A percentile compares a stretch with the other conserved stretches of the same genome.
These are phyloP conservation scores for Orthosia gracilis DNA, from an alignment of 2,888 invertebrate species.

Conservation along the genomic window DNA sequence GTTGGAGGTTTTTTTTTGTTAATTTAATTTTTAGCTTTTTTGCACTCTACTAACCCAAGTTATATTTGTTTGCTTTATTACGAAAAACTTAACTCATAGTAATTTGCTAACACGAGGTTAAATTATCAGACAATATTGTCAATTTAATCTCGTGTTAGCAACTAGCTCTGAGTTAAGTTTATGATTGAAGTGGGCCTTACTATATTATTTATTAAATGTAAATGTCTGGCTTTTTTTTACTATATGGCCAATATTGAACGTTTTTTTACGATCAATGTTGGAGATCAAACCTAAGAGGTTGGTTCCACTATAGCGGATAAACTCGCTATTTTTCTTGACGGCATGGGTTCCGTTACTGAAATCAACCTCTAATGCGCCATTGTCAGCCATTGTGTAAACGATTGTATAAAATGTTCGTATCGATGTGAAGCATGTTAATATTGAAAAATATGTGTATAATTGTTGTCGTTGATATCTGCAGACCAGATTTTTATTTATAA, in stretches of 20 bases:
- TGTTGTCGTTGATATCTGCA: slow-evolving; percentile 50
- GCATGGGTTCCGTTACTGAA: not conserved
- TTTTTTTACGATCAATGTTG: slow-evolving; percentile 27
- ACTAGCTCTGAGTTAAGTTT: too few relatives aligned
- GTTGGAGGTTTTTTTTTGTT: slow-evolving; percentile 54
- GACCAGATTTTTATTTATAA: slow-evolving; percentile 49
- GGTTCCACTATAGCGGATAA: not conserved
- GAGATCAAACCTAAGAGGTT: slow-evolving; percentile 4
- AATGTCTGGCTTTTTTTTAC: slow-evolving; percentile 43
- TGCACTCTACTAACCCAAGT: slow-evolving; percentile 85
- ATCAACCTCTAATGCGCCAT: slow-evolving; percentile 18
- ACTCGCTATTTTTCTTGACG: not conserved
- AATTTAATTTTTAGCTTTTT: slow-evolving; percentile 73
- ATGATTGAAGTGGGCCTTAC: not conserved
- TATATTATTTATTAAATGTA: slow-evolving; percentile 13
- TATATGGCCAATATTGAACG: slow-evolving; percentile 2
- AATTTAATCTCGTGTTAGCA: too few relatives aligned
- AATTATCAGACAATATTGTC: too few relatives aligned
- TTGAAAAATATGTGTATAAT: slow-evolving; percentile 32
- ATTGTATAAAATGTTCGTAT: slow-evolving; percentile 25
- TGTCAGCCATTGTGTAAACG: slow-evolving; percentile 16
- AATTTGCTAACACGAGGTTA: too few relatives aligned
- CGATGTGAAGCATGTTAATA: slow-evolving; percentile 51
- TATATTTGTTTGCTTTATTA: slow-evolving; percentile 56
- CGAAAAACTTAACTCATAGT: too few relatives aligned